Evolutionary conservation across 2,888 invertebrate genomes (phyloP).

Genomic region (Melikaiella ostensackeni): DNA sequence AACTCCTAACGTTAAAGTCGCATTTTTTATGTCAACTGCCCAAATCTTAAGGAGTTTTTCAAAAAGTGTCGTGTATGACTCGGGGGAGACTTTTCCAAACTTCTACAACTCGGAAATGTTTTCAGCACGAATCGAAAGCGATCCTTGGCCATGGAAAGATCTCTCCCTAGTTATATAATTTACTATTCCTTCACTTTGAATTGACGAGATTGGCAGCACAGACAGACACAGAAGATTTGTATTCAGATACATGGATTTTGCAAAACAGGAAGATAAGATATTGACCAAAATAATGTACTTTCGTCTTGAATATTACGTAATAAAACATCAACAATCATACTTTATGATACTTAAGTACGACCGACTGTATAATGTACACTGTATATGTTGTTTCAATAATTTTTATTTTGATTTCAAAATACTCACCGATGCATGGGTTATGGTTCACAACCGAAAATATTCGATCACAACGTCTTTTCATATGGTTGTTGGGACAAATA

Average conservation of each 20-base stretch:
- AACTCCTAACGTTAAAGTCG: too few relatives aligned
- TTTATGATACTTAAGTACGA: not conserved
- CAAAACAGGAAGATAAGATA: not conserved
- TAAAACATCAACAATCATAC: constrained; percentile 18
- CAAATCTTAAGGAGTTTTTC: too few relatives aligned
- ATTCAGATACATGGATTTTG: constrained; percentile 14
- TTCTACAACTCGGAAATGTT: too few relatives aligned
- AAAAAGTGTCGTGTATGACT: too few relatives aligned
- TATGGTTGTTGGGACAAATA: constrained; percentile 93
- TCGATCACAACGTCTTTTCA: constrained; percentile 91
- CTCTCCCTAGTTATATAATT: too few relatives aligned
- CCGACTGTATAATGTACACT: not conserved
- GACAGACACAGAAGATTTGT: constrained; percentile 19
- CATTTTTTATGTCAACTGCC: too few relatives aligned
- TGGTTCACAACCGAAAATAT: constrained; percentile 94
- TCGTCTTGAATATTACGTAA: not conserved
- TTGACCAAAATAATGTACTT: not conserved
- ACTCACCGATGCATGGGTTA: constrained; percentile 96
- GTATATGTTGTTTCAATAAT: not conserved
- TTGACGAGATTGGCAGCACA: constrained; percentile 29
- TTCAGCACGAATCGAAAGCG: too few relatives aligned
- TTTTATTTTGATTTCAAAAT: constrained; percentile 34
- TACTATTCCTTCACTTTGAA: constrained; percentile 10
- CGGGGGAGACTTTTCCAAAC: too few relatives aligned
- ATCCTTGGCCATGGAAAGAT: too few relatives aligned